phyloP scores from a whole-genome alignment of 2,113 vertebrate genomes.

The Hippoglossus stenolepis region DNA sequence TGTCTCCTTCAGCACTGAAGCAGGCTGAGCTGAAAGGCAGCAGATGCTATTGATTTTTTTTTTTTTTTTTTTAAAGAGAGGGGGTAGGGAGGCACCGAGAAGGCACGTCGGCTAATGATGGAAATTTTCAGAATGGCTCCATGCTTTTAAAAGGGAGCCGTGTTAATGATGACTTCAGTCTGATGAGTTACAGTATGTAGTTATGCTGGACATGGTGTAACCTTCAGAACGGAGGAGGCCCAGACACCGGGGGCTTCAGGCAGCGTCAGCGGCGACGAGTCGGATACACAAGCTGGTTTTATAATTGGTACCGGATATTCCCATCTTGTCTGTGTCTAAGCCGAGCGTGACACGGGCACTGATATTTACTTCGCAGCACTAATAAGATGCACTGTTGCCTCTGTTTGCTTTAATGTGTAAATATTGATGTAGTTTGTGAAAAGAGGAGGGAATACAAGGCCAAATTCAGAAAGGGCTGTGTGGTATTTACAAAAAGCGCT shows the following conservation, averaged over 20 bases:
- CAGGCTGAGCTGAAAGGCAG: slow-evolving; percentile 58
- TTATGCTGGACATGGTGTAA: slow-evolving; percentile 52
- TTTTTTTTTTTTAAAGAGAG: slow-evolving; percentile 27
- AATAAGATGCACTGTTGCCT: slow-evolving; percentile 55
- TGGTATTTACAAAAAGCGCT: no score
- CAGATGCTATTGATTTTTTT: slow-evolving; percentile 77
- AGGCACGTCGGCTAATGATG: slow-evolving; percentile 63
- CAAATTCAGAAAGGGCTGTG: not conserved
- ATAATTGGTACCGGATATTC: slow-evolving; percentile 62
- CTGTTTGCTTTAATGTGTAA: slow-evolving; percentile 46
- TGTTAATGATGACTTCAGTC: slow-evolving; percentile 61
- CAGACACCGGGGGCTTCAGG: slow-evolving; percentile 37
- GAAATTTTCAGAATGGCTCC: slow-evolving; percentile 69
- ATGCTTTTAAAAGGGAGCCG: slow-evolving; percentile 65
- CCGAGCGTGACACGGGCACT: slow-evolving; percentile 40
- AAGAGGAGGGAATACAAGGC: slow-evolving; percentile 27
- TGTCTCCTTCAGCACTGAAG: slow-evolving; percentile 69
- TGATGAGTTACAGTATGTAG: slow-evolving; percentile 48
- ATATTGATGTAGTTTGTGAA: slow-evolving; percentile 56
- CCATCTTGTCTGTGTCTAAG: slow-evolving; percentile 42
- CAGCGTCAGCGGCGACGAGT: slow-evolving; percentile 32
- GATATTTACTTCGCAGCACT: slow-evolving; percentile 55
- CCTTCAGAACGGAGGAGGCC: slow-evolving; percentile 57
- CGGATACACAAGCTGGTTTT: slow-evolving; percentile 31
- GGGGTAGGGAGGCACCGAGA: slow-evolving; percentile 49